Evolutionary conservation across 2,797 vertebrate species (phyloP).

Genomic region (Siniperca scherzeri): DNA sequence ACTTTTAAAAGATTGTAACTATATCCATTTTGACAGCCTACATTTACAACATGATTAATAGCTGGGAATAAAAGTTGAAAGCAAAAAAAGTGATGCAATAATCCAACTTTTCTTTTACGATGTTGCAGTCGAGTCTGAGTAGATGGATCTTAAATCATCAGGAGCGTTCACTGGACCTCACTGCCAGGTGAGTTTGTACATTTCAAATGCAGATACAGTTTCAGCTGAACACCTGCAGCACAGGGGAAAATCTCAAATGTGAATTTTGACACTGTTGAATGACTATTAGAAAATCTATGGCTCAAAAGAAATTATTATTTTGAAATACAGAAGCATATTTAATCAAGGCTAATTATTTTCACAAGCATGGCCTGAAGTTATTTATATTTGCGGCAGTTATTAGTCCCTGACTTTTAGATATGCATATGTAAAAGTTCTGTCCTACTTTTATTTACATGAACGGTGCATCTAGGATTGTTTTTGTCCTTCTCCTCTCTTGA

Average conservation of each 20-base stretch:
- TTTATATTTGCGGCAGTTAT: slow-evolving; percentile 21
- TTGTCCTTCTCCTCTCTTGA: slow-evolving; percentile 71
- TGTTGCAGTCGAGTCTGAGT: slow-evolving; percentile 50
- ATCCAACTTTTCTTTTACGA: slow-evolving; percentile 73
- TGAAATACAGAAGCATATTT: slow-evolving; percentile 13
- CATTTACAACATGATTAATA: slow-evolving; percentile 70
- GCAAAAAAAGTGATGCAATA: slow-evolving; percentile 70
- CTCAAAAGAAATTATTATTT: slow-evolving; percentile 8
- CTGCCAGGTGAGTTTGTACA: slow-evolving; percentile 55
- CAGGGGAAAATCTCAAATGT: neutral
- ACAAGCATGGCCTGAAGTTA: slow-evolving; percentile 13
- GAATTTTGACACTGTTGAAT: neutral
- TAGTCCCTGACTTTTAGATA: slow-evolving; percentile 26
- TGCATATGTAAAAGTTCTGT: slow-evolving; percentile 26
- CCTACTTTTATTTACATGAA: slow-evolving; percentile 47
- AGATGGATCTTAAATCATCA: slow-evolving; percentile 68
- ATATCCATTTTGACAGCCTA: slow-evolving; percentile 55
- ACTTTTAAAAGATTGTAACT: slow-evolving; percentile 55
- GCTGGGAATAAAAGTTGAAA: slow-evolving; percentile 65
- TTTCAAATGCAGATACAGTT: slow-evolving; percentile 43
- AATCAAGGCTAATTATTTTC: slow-evolving; percentile 7
- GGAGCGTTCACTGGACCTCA: slow-evolving; percentile 40
- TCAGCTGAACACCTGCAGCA: slow-evolving; percentile 19
- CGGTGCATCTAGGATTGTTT: slow-evolving; percentile 51
- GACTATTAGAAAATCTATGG: neutral